Conservation (phyloP, 2,113 vertebrate genomes). For the Anarhynchus alexandrinus region DNA sequence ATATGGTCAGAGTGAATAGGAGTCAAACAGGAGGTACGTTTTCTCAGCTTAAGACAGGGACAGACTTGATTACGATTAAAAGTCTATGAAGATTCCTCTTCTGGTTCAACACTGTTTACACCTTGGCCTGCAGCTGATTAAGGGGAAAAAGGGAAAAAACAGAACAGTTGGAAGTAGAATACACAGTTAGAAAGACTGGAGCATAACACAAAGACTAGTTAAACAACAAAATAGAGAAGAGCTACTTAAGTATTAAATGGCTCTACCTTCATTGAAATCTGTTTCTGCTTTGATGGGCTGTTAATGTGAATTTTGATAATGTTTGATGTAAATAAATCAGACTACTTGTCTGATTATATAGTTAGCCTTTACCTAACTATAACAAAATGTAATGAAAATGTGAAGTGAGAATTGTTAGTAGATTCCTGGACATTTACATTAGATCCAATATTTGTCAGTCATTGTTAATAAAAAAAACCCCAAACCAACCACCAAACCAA, state of each 20-base stretch:
- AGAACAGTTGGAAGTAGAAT: not conserved
- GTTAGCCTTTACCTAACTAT: not conserved
- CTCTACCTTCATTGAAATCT: not conserved
- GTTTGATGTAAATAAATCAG: not conserved
- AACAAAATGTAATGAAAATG: not conserved
- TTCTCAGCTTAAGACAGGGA: not conserved
- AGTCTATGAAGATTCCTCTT: not conserved
- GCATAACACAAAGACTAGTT: not conserved
- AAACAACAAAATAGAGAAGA: not conserved
- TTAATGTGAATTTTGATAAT: not conserved
- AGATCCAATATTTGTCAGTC: not conserved
- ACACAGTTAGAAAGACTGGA: not conserved
- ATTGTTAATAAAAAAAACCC: not conserved
- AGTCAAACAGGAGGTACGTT: accelerated
- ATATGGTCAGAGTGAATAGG: not conserved
- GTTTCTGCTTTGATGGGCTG: not conserved
- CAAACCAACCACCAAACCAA: too few relatives aligned
- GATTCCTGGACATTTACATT: not conserved
- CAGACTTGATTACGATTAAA: not conserved
- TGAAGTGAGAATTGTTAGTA: not conserved
- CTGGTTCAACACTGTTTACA: not conserved
- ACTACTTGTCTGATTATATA: too few relatives aligned
- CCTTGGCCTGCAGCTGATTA: not conserved
- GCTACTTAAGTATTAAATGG: not conserved
- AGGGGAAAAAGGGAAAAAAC: not conserved